Conservation (phyloP, 1,140 invertebrate species). For the Phthorimaea operculella region DNA sequence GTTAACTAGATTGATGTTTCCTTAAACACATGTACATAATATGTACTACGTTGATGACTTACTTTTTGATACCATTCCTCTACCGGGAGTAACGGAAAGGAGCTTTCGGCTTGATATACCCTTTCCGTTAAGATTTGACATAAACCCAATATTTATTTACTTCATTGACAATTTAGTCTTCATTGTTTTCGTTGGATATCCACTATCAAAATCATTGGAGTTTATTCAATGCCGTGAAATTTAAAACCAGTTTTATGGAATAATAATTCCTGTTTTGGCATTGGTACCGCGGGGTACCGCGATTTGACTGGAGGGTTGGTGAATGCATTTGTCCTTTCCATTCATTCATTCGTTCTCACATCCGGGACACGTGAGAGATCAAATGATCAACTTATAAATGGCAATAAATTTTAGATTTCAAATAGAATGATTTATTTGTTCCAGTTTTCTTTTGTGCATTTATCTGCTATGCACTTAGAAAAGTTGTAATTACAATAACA, state of each 20-base stretch:
- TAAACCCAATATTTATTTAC: too few relatives aligned
- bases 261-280: constrained; percentile 40
- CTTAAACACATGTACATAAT: too few relatives aligned
- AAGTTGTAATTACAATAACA: too few relatives aligned
- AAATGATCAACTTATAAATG: constrained; percentile 15
- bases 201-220: not conserved
- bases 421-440: not conserved
- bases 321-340: constrained; percentile 41
- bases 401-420: constrained; percentile 32
- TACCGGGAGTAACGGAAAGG: too few relatives aligned
- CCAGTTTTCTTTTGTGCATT: too few relatives aligned
- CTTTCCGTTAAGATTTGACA: too few relatives aligned
- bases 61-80: too few relatives aligned
- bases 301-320: constrained; percentile 35
- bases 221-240: constrained; percentile 23
- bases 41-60: too few relatives aligned
- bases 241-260: constrained; percentile 12
- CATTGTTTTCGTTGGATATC: not conserved
- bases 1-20: too few relatives aligned
- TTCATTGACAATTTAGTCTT: too few relatives aligned
- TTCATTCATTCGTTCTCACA: constrained; percentile 31
- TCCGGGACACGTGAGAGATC: constrained; percentile 56
- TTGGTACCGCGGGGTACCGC: constrained; percentile 27
- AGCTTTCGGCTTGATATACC: too few relatives aligned
- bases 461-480: too few relatives aligned